A percentile compares a stretch with the other conserved stretches of the same genome.
Evolutionary conservation across 2,113 vertebrate species (phyloP).

Genomic region (Lethenteron camtschaticum): DNA sequence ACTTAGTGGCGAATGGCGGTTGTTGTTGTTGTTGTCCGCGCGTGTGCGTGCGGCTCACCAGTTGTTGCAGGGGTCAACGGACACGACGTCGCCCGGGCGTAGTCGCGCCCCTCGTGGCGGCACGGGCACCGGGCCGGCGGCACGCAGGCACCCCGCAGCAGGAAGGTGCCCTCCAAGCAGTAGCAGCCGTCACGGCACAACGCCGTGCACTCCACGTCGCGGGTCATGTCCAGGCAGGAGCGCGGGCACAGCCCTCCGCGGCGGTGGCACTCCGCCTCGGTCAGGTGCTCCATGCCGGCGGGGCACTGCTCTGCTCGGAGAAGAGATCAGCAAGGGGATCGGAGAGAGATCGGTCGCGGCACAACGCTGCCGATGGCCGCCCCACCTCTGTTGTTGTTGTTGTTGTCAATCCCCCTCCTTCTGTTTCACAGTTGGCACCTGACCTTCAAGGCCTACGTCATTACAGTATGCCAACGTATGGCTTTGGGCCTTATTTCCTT

Average conservation of each 20-base stretch:
- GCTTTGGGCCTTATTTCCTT: no score
- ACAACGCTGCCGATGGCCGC: not conserved
- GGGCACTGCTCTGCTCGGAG: constrained; percentile 34
- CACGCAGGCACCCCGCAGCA: constrained; percentile 39
- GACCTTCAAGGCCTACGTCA: no score
- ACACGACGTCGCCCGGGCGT: constrained; percentile 17
- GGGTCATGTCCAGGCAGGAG: constrained; percentile 37
- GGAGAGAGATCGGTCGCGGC: not conserved
- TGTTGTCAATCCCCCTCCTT: no score
- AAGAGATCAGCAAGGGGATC: not conserved
- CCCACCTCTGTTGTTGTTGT: not conserved
- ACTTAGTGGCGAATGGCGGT: no score
- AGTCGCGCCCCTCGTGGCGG: constrained; percentile 28
- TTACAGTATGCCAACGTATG: no score
- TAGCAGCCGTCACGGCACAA: constrained; percentile 37
- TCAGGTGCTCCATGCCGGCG: constrained; percentile 25
- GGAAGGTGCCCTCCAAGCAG: constrained; percentile 36
- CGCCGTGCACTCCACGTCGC: constrained; percentile 32
- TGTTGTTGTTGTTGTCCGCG: no score
- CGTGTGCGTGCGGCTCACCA: constrained; percentile 24
- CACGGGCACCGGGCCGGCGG: constrained; percentile 28
- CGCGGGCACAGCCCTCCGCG: constrained; percentile 33
- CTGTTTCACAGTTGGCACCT: no score
- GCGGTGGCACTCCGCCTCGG: constrained; percentile 25
- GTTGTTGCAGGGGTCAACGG: constrained; percentile 39